These are phyloP conservation scores for Amphilophus citrinellus DNA, from an alignment of 2,113 vertebrate species.

Conservation along the genomic window DNA sequence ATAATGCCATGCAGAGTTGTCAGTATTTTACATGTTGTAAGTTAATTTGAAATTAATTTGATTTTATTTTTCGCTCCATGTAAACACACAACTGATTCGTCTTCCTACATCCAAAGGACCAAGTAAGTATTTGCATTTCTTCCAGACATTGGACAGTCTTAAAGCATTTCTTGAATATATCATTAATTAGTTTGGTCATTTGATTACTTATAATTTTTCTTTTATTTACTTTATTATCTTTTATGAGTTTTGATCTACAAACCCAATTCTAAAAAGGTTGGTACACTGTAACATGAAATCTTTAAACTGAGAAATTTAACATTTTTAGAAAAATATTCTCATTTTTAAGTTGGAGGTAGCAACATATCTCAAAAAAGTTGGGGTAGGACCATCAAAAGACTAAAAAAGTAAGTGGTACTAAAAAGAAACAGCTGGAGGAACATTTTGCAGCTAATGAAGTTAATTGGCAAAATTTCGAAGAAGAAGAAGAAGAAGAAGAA, in stretches of 20 bases:
- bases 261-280: neutral
- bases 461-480: too few species aligned
- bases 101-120: neutral
- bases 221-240: neutral
- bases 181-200: neutral
- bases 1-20: too few species aligned
- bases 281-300: fast-evolving
- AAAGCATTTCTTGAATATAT: fast-evolving
- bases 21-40: too few species aligned
- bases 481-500: too few species aligned
- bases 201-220: neutral
- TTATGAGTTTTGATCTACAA: neutral
- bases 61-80: neutral
- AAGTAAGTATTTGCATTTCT: neutral
- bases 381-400: too few species aligned
- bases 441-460: too few species aligned
- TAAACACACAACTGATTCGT: neutral
- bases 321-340: too few species aligned
- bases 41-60: neutral
- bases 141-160: neutral
- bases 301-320: neutral
- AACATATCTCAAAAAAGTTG: too few species aligned
- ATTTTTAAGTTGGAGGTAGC: too few species aligned
- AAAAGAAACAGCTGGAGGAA: too few species aligned
- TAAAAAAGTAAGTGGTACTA: too few species aligned